Conservation (phyloP, 2,113 vertebrate genomes). For the Echinops telfairi region DNA sequence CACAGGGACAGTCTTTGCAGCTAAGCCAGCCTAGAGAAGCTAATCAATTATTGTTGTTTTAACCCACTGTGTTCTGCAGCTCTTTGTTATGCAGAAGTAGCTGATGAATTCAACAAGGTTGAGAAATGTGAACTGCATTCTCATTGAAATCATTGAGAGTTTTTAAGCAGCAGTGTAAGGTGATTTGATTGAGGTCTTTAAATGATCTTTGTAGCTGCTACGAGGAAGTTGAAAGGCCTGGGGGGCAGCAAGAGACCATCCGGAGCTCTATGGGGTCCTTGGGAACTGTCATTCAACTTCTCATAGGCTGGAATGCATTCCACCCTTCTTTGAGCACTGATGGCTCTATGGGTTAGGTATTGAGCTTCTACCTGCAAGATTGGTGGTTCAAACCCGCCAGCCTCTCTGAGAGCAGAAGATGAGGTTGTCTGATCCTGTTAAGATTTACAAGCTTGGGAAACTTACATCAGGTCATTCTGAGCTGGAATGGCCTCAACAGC, state of each 20-base stretch:
- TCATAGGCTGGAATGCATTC: neutral
- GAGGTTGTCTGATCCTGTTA: too few species aligned
- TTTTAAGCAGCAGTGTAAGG: constrained; percentile 1
- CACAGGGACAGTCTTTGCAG: neutral
- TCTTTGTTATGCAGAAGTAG: neutral
- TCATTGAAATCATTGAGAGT: neutral
- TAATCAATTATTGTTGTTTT: neutral
- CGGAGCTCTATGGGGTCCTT: neutral
- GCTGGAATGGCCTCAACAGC: too few species aligned
- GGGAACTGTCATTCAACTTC: neutral
- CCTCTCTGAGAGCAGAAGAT: too few species aligned
- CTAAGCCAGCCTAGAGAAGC: neutral
- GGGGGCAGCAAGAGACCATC: neutral
- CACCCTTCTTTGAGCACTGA: neutral
- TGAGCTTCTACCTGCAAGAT: too few species aligned
- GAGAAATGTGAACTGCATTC: constrained; percentile 20
- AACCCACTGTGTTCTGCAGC: neutral
- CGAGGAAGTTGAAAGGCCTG: neutral
- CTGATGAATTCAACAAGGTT: neutral
- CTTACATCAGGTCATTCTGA: too few species aligned
- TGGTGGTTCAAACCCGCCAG: too few species aligned
- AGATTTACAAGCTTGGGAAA: too few species aligned
- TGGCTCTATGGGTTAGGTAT: too few species aligned
- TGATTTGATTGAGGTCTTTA: neutral
- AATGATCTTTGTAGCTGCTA: neutral